A percentile compares a stretch with the other conserved stretches of the same genome.
Evolutionary conservation across 2,888 invertebrate species (phyloP).

Genomic region (Hofmannophila pseudospretella): DNA sequence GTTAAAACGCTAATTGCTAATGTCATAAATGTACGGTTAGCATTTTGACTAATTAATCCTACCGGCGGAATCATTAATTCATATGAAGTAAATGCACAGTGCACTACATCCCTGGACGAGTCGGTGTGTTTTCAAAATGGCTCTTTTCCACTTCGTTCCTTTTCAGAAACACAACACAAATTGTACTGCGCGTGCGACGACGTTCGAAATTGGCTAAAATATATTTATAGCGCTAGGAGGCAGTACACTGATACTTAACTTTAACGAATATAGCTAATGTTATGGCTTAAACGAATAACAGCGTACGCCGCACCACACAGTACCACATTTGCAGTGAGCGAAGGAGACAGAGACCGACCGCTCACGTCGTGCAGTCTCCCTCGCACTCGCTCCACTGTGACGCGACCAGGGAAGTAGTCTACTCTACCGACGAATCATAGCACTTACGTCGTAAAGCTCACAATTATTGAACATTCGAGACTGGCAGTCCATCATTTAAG

Average conservation of each 20-base stretch:
- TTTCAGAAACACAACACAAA: conserved; percentile 93
- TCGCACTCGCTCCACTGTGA: conserved; percentile 58
- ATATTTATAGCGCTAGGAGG: conserved; percentile 22
- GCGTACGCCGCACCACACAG: conserved; percentile 31
- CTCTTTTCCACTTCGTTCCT: conserved; percentile 90
- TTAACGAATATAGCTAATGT: conserved; percentile 17
- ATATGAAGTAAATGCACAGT: conserved; percentile 62
- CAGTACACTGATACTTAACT: conserved; percentile 36
- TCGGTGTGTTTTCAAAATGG: conserved; percentile 93
- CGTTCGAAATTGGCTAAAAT: conserved; percentile 17
- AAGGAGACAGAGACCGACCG: conserved; percentile 28
- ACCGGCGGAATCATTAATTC: conserved; percentile 50
- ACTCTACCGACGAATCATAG: conserved; percentile 54
- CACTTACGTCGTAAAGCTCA: conserved; percentile 57
- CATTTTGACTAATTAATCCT: conserved; percentile 49
- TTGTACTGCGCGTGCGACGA: conserved; percentile 60
- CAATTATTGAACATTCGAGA: conserved; percentile 58
- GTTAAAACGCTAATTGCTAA: conserved; percentile 50
- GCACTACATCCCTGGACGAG: conserved; percentile 62
- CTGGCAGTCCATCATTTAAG: conserved; percentile 57
- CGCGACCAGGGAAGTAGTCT: conserved; percentile 57
- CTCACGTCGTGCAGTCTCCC: conserved; percentile 18
- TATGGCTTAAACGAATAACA: conserved; percentile 19
- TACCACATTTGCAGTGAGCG: conserved; percentile 62
- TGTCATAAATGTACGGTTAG: conserved; percentile 53